phyloP scores from a whole-genome alignment of 1,140 invertebrate species.

The Arctopsyche grandis region DNA sequence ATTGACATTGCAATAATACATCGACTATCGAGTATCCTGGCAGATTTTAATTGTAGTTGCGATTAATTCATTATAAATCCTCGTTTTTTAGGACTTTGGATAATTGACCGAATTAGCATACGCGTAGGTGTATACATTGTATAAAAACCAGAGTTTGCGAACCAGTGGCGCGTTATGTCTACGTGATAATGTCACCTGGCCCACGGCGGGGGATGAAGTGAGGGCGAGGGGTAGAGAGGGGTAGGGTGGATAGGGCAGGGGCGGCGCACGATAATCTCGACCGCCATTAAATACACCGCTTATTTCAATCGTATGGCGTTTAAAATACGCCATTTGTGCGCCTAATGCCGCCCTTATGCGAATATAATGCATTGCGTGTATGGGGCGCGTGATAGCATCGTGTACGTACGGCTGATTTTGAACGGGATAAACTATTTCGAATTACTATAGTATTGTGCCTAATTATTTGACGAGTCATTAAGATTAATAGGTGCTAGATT shows the following conservation, averaged over 20 bases:
- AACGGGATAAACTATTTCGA: background rate
- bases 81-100: too few species aligned
- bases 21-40: too few species aligned
- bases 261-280: slow-evolving; percentile 49
- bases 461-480: too few species aligned
- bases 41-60: too few species aligned
- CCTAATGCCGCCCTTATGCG: slow-evolving; percentile 26
- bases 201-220: slow-evolving; percentile 19
- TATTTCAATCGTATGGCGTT: slow-evolving; percentile 50
- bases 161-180: background rate
- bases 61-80: too few species aligned
- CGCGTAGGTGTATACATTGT: too few species aligned
- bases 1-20: too few species aligned
- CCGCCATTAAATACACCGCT: slow-evolving; percentile 48
- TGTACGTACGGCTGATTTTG: background rate
- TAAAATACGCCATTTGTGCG: slow-evolving; percentile 43
- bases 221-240: too few species aligned
- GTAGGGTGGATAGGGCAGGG: background rate
- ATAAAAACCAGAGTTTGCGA: background rate
- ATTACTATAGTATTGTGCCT: background rate
- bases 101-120: too few species aligned
- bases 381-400: background rate
- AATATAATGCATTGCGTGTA: slow-evolving; percentile 33
- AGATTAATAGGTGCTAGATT: too few species aligned
- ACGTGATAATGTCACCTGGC: slow-evolving; percentile 54